Evolutionary conservation across 2,113 vertebrate species (phyloP), one percentile per base, ranked within the genome.

Genomic region (Sterrhoptilus dennistouni): DNA sequence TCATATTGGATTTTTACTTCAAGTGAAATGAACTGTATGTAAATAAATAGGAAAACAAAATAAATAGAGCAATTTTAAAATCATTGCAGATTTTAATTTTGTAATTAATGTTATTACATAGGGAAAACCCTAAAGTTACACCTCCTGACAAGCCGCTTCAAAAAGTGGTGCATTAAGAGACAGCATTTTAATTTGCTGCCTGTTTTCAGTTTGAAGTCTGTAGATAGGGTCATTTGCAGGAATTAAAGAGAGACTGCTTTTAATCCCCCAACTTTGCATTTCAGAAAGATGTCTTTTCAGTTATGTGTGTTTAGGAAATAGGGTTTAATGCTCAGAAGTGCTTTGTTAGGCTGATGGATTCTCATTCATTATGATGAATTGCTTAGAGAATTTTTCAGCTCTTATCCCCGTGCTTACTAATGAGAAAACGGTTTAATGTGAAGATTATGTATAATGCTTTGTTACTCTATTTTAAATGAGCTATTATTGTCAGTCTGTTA

Each of bases 321-420:
- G 50, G 45, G 17, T 17, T 93, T 94, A 87, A 93, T 81, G 60
- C 72, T 93, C 50, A 61, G n/a, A 77, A 77, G 64, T 47, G 33
- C 68, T 80, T 89, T 89, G 59, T 93, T 91, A 89, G 68, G 45
- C 49, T 31, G 72, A 81, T 89, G 72, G 59, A 61, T 91, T 89
- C 84, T 94, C 77, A 81, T 89, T 87, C 54, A 36, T 89, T 76
- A 40, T 80, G 63, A 64, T 77, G 68, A 91, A 78, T 83, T 70
- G 72, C 84, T 78, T 61, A 66, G 74, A 90, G 56, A 70, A 40
- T 89, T 80, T 52, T 92, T 90, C 83, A 82, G 65, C 52, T 90
- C 20, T 70, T 63, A 59, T 66, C 47, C 42, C 31, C 61, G 53
- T 79, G 74, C 69, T 88, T 85, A 53, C 65, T 83, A 87, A 84